phyloP scores from a whole-genome alignment of 2,888 invertebrate genomes.

The Lobophora halterata region DNA sequence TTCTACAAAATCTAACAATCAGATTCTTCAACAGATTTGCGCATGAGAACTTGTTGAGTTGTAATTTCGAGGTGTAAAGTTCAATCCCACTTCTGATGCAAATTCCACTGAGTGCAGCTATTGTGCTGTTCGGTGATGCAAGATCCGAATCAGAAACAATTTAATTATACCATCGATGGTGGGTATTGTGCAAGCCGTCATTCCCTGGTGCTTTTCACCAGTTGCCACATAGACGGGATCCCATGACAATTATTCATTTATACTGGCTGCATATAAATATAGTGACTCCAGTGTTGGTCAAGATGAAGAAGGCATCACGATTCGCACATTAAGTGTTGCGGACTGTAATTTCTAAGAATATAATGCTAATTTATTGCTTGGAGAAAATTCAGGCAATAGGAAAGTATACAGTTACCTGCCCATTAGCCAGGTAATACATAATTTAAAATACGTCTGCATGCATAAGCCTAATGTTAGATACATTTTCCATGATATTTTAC shows the following conservation, averaged over 20 bases:
- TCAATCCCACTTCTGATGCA: slow-evolving; percentile 25
- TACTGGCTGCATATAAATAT: slow-evolving; percentile 11
- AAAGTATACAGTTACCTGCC: no score
- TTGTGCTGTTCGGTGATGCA: slow-evolving; percentile 24
- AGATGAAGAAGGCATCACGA: slow-evolving; percentile 31
- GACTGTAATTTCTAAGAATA: slow-evolving; percentile 6
- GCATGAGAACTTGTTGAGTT: slow-evolving; percentile 14
- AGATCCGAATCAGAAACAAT: slow-evolving; percentile 34
- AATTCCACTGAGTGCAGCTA: slow-evolving; percentile 27
- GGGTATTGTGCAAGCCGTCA: slow-evolving; percentile 38
- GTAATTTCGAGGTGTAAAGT: slow-evolving; percentile 22
- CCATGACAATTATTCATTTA: slow-evolving; percentile 42
- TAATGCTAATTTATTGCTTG: slow-evolving; percentile 2
- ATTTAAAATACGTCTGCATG: no score
- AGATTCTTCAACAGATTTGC: slow-evolving; percentile 4
- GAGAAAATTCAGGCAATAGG: no score
- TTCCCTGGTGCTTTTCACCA: slow-evolving; percentile 43
- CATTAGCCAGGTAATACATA: no score
- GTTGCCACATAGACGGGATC: slow-evolving; percentile 38
- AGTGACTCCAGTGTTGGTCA: slow-evolving; percentile 25
- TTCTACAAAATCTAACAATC: no score
- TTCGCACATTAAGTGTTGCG: slow-evolving; percentile 21
- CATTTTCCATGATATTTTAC: no score
- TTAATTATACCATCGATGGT: slow-evolving; percentile 35
- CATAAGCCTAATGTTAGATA: no score